phyloP scores from a whole-genome alignment of 1,140 invertebrate species.

The Zaprionus lachaisei region DNA sequence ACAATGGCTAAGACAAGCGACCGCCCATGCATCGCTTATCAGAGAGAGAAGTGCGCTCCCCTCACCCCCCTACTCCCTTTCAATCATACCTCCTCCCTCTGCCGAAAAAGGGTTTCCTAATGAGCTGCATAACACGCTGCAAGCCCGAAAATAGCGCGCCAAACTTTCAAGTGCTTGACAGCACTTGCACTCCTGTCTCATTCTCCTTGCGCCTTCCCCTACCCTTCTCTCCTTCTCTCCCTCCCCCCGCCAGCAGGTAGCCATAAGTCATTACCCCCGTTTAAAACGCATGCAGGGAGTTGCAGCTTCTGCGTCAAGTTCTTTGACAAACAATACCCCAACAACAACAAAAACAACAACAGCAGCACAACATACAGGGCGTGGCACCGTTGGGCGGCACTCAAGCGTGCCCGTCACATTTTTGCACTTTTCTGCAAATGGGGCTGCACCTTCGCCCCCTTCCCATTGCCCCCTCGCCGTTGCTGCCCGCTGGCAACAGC shows the following conservation, averaged over 20 bases:
- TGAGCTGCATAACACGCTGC: slow-evolving; percentile 39
- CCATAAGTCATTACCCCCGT: slow-evolving; percentile 76
- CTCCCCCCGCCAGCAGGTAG: slow-evolving; percentile 44
- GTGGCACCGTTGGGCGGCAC: slow-evolving; percentile 43
- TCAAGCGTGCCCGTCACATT: slow-evolving; percentile 78
- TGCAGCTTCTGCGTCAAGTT: slow-evolving; percentile 66
- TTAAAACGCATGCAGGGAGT: slow-evolving; percentile 51
- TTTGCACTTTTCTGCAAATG: slow-evolving; percentile 65
- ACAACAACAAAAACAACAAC: slow-evolving; percentile 11
- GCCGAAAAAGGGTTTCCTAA: slow-evolving; percentile 35
- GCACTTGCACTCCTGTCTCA: slow-evolving; percentile 15
- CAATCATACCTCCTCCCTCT: background rate
- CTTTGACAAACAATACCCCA: slow-evolving; percentile 77
- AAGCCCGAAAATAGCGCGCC: slow-evolving; percentile 31
- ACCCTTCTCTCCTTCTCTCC: background rate
- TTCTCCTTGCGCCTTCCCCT: background rate
- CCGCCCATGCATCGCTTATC: slow-evolving; percentile 69
- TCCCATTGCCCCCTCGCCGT: background rate
- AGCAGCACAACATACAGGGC: slow-evolving; percentile 17
- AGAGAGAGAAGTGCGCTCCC: background rate
- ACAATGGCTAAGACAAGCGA: slow-evolving; percentile 61
- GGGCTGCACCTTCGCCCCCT: slow-evolving; percentile 14
- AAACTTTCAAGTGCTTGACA: slow-evolving; percentile 30
- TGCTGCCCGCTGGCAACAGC: slow-evolving; percentile 20
- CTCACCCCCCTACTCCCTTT: background rate